Base-by-base conservation (phyloP, 2,113 vertebrate species). In the Rhineura floridana region DNA sequence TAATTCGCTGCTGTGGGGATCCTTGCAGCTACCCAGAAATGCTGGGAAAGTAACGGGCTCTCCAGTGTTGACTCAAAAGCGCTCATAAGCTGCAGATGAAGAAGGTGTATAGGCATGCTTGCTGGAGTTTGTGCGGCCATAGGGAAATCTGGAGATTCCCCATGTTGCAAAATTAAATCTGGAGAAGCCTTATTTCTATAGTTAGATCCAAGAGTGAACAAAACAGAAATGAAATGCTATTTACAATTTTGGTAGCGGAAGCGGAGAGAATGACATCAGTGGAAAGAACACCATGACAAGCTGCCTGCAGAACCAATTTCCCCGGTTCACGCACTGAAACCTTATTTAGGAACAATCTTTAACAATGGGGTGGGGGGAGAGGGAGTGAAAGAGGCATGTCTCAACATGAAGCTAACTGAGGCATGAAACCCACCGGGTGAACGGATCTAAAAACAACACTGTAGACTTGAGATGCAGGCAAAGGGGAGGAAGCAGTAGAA, bases 161-260 rank as follows among this genome's bases (percentile, higher is more conserved):
- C 85, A 59, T 11, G 52, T 80, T 91, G 63, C 11, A 77, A 88
- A 90, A 87, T 83, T 90, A 88, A 83, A 69, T 90, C 46, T 86
- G 59, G 36, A 85, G 44, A 90, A 88, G 46, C 0, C 62, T 89
- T 81, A 36, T 85, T 48, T 82, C 85, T 12, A 76, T 55, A 52
- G 67, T 81, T 84, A 87, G n/a, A 44, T 83, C 44, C 84, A 89
- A 89, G 46, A 2, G 85, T 3, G 6, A 72, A 15, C 4, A 2
- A 89, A 92, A 55, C 63, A 86, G 83, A 62, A 70, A n/a, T 65
- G 28, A 92, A 73, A 84, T 59, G 6, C 6, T 79, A 4, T 89
- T 89, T 85, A 81, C 21, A 46, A 33, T 42, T 28, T 62, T 44
- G 73, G 25, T 62, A 70, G 65, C 5, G 82, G 69, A n/a, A 90